Percentiles rank a stretch among this genome's conserved stretches.
Conservation (phyloP, 2,113 vertebrate species). For the Perca fluviatilis region DNA sequence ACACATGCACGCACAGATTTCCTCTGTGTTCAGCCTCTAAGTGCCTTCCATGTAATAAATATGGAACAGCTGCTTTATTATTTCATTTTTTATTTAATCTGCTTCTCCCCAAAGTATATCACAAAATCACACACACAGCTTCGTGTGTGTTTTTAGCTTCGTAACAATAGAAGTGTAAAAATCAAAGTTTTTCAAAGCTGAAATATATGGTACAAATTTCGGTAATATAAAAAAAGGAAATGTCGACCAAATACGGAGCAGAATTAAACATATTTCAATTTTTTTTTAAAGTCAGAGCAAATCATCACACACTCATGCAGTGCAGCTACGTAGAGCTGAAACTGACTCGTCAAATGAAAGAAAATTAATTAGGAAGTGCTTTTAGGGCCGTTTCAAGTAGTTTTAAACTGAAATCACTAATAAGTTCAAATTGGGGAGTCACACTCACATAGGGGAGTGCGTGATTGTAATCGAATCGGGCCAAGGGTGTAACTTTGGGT, state of each 20-base stretch:
- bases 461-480: too few species aligned
- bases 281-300: not conserved
- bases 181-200: not conserved
- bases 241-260: not conserved
- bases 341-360: not conserved
- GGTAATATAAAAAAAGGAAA: not conserved
- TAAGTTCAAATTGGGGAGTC: too few species aligned
- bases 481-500: too few species aligned
- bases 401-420: not conserved
- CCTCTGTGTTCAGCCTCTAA: slow-evolving; percentile 57
- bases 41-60: slow-evolving; percentile 74
- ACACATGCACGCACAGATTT: slow-evolving; percentile 48
- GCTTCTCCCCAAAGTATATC: slow-evolving; percentile 40
- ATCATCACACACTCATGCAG: not conserved
- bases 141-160: not conserved
- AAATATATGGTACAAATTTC: not conserved
- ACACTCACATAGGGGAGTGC: too few species aligned
- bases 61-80: slow-evolving; percentile 71
- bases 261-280: not conserved
- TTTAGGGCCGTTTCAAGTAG: not conserved
- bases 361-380: not conserved
- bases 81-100: slow-evolving; percentile 75
- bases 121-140: slow-evolving; percentile 21
- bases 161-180: slow-evolving; percentile 22
- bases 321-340: not conserved